Conservation (phyloP, 2,113 vertebrate genomes). For the Myiagra hebetior region DNA sequence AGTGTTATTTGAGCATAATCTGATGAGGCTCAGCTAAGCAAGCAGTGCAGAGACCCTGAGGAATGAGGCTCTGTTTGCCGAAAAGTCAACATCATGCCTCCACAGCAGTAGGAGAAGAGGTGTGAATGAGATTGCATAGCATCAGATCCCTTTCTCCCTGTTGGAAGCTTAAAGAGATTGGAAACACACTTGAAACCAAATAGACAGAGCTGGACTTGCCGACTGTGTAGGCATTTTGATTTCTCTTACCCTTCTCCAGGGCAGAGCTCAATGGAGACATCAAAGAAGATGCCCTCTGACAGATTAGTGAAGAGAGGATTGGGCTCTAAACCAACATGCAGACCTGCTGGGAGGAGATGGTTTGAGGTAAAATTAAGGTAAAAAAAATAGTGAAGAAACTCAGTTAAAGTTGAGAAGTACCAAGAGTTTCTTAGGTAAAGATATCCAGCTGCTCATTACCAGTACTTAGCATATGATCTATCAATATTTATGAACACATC, state of each 20-base stretch:
- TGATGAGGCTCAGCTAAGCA: conserved; percentile 5
- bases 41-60: background rate
- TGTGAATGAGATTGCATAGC: conserved; percentile 18
- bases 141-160: conserved; percentile 38
- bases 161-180: conserved; percentile 19
- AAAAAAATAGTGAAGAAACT: background rate
- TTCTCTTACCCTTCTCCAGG: background rate
- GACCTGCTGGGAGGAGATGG: background rate
- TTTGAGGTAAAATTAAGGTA: background rate
- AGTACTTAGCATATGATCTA: background rate
- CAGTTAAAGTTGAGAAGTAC: background rate
- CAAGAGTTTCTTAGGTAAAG: background rate
- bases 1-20: background rate
- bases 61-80: background rate
- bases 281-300: background rate
- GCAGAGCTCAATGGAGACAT: background rate
- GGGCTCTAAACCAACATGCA: background rate
- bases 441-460: background rate
- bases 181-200: background rate
- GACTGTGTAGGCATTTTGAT: background rate
- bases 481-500: background rate
- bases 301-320: background rate
- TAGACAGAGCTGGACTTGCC: background rate
- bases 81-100: background rate
- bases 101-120: background rate